Percentiles rank a stretch among this genome's conserved stretches.
phyloP scores from a whole-genome alignment of 2,113 vertebrate species.

The Pampusana beccarii region DNA sequence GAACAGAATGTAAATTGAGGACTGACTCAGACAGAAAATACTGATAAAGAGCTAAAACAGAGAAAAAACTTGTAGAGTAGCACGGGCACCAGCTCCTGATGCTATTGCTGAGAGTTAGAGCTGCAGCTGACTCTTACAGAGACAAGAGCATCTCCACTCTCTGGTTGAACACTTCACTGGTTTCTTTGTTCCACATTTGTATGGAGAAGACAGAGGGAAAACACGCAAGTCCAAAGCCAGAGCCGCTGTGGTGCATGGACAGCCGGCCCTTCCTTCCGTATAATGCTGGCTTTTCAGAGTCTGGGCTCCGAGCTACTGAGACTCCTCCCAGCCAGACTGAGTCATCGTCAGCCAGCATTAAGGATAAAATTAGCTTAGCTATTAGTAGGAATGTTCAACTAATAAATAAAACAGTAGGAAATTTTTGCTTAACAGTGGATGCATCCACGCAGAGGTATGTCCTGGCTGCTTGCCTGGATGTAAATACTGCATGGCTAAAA shows the following conservation, averaged over 20 bases:
- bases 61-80: background rate
- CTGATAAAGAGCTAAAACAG: background rate
- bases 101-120: background rate
- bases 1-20: background rate
- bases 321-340: background rate
- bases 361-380: constrained; percentile 56
- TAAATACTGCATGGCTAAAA: constrained; percentile 38
- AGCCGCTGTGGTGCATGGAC: background rate
- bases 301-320: background rate
- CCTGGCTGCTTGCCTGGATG: background rate
- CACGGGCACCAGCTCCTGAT: background rate
- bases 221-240: background rate
- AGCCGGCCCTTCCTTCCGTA: background rate
- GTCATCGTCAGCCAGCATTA: background rate
- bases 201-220: background rate
- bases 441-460: background rate
- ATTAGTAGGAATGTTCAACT: constrained; percentile 36
- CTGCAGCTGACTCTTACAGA: background rate
- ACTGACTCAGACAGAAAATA: background rate
- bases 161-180: background rate
- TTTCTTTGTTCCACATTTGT: background rate
- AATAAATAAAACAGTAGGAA: constrained; percentile 45
- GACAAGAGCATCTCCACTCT: background rate
- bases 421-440: constrained; percentile 31
- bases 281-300: accelerated